A percentile compares a stretch with the other conserved stretches of the same genome.
These are phyloP conservation scores for Threskiornis aethiopicus DNA, from an alignment of 2,797 vertebrate genomes.

Conservation along the genomic window DNA sequence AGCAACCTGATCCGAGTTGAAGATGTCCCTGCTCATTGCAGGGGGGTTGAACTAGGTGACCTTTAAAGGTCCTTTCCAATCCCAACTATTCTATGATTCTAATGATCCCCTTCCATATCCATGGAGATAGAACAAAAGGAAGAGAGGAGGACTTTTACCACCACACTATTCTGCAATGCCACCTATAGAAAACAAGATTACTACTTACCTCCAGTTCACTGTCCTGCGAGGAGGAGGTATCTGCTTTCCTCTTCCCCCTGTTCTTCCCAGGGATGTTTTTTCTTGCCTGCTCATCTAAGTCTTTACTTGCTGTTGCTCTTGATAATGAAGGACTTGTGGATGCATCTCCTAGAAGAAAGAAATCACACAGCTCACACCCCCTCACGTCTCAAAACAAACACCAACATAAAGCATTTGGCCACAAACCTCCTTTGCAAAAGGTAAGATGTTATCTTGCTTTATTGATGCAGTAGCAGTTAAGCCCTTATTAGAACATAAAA, in stretches of 20 bases:
- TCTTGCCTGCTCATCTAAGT: constrained; percentile 87
- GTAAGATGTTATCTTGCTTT: background rate
- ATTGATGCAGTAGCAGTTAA: background rate
- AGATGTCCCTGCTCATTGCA: background rate
- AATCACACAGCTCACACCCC: background rate
- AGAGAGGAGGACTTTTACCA: background rate
- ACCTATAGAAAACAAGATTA: background rate
- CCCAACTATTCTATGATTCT: background rate
- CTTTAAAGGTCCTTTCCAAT: background rate
- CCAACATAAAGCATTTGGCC: background rate
- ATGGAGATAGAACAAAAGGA: background rate
- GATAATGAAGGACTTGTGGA: constrained; percentile 73
- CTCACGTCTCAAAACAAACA: background rate
- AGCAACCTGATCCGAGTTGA: background rate
- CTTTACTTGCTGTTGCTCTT: constrained; percentile 81
- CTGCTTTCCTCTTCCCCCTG: constrained; percentile 93
- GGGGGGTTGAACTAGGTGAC: background rate
- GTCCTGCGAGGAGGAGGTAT: constrained; percentile 83
- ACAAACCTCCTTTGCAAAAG: background rate
- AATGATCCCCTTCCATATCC: background rate
- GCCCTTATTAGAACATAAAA: background rate
- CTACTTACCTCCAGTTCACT: constrained; percentile 88
- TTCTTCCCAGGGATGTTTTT: constrained; percentile 90
- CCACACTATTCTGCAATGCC: background rate
- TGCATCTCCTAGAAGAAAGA: constrained; percentile 68